These are phyloP conservation scores for Elanoides forficatus DNA, from an alignment of 2,113 vertebrate genomes.

Conservation along the genomic window DNA sequence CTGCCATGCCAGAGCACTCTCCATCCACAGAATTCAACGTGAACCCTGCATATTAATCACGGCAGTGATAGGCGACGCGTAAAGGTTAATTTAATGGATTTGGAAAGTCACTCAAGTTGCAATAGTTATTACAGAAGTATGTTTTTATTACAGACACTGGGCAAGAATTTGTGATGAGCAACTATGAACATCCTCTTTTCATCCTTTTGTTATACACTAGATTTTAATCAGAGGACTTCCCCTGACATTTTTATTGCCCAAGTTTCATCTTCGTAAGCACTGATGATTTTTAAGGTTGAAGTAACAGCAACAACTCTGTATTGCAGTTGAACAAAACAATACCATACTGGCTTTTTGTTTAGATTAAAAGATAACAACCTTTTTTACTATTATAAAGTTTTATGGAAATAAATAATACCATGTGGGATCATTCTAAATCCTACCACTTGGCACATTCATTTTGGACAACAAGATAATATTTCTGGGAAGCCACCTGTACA, in stretches of 20 bases:
- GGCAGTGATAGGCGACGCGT: fast-evolving
- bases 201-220: background rate
- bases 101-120: background rate
- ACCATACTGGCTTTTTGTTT: background rate
- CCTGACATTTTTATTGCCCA: background rate
- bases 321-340: background rate
- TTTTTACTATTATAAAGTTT: background rate
- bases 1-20: background rate
- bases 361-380: background rate
- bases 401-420: background rate
- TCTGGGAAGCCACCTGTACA: background rate
- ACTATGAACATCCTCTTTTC: background rate
- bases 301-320: background rate
- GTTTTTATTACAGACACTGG: background rate
- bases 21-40: background rate
- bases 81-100: background rate
- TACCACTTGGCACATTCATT: background rate
- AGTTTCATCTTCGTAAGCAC: background rate
- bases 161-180: background rate
- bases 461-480: background rate
- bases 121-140: background rate
- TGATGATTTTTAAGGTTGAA: background rate
- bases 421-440: background rate
- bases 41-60: background rate
- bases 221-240: background rate